Percentiles rank a stretch among this genome's conserved stretches.
These are phyloP conservation scores for Hyles lineata DNA, from an alignment of 2,888 invertebrate genomes.

Conservation along the genomic window DNA sequence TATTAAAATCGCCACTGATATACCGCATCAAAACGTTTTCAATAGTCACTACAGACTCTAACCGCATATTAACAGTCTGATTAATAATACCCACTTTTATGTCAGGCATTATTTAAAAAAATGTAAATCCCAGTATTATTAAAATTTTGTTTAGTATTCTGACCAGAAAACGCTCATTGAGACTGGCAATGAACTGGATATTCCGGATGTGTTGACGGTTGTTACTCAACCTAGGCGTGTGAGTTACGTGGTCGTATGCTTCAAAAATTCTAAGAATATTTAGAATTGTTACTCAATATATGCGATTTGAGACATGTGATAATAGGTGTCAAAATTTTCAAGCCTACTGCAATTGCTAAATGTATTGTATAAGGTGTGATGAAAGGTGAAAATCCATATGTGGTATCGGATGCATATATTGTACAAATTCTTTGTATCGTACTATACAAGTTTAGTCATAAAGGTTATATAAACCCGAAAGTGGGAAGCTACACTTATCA, in stretches of 20 bases:
- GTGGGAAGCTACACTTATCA: no score
- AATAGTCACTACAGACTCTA: no score
- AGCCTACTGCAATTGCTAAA: not conserved
- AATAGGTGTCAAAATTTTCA: not conserved
- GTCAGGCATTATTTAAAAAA: not conserved
- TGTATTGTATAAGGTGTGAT: not conserved
- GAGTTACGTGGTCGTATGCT: conserved; percentile 8
- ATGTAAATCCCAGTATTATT: not conserved
- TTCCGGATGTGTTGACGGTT: not conserved
- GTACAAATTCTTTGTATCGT: no score
- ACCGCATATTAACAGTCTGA: no score
- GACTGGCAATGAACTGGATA: conserved; percentile 20
- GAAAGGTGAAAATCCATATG: no score
- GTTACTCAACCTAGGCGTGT: not conserved
- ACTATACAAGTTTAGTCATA: no score
- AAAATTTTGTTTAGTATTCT: not conserved
- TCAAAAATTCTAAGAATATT: conserved; percentile 1
- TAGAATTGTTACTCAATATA: conserved; percentile 6
- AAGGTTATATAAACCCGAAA: no score
- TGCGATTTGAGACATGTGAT: not conserved
- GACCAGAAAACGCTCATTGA: not conserved
- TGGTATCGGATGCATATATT: no score
- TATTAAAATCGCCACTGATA: no score
- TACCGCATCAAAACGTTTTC: no score
- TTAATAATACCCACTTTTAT: not conserved